Conservation (phyloP, 2,888 invertebrate genomes). For the Criorhina ranunculi region DNA sequence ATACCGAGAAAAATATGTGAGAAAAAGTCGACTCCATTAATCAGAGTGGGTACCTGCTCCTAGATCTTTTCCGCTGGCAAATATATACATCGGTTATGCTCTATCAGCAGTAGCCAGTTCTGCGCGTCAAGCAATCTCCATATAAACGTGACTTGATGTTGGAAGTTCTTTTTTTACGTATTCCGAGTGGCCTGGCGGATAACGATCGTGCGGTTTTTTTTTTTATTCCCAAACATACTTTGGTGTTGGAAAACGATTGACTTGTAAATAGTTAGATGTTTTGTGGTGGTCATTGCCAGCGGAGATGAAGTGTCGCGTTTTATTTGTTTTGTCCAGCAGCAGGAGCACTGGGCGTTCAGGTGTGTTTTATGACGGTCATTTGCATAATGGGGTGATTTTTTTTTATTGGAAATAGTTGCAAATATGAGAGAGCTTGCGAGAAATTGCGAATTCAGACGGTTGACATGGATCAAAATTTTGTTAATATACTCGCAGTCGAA, state of each 20-base stretch:
- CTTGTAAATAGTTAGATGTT: slow-evolving; percentile 42
- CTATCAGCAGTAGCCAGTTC: slow-evolving; percentile 24
- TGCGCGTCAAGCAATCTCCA: slow-evolving; percentile 42
- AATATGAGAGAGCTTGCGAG: slow-evolving; percentile 32
- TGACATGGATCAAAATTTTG: slow-evolving; percentile 1
- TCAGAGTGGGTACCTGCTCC: slow-evolving; percentile 18
- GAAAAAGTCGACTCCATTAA: slow-evolving; percentile 59
- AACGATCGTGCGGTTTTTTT: slow-evolving; percentile 29
- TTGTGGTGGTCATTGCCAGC: slow-evolving; percentile 18
- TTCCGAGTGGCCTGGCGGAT: slow-evolving; percentile 10
- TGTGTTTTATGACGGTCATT: slow-evolving; percentile 55
- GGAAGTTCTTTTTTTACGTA: slow-evolving; percentile 35
- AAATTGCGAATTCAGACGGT: slow-evolving; percentile 29
- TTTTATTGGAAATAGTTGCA: slow-evolving; percentile 47
- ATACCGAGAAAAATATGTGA: slow-evolving; percentile 48
- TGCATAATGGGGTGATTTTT: slow-evolving; percentile 61
- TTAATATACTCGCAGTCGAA: slow-evolving; percentile 6
- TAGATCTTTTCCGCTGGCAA: background rate
- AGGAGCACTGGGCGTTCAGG: slow-evolving; percentile 34
- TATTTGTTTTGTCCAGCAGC: slow-evolving; percentile 20
- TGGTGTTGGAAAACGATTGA: slow-evolving; percentile 42
- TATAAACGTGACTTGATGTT: slow-evolving; percentile 57
- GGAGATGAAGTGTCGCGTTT: slow-evolving; percentile 2
- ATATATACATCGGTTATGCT: slow-evolving; percentile 29
- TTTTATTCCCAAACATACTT: slow-evolving; percentile 35